Base-by-base conservation (phyloP, 2,797 vertebrate species). In the Tadarida brasiliensis region DNA sequence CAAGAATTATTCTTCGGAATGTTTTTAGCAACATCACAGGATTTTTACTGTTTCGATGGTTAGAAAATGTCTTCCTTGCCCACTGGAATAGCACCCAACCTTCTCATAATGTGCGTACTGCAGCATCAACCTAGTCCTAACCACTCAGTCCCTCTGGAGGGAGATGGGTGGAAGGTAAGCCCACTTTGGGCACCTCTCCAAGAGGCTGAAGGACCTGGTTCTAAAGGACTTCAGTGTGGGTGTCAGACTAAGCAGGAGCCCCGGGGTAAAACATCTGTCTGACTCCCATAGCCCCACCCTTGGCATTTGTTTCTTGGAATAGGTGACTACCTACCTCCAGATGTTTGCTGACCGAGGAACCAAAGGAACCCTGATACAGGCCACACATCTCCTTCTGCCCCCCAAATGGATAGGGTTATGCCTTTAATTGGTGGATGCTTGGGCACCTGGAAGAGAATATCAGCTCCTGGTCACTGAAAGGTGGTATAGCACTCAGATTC, bases 331-430 rank as follows among this genome's bases (percentile, higher is more conserved):
- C 10, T 65, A 39, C 61, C 16, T 94, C 12, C 39, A 49, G 22
- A 24, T 74, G 6, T 76, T 90, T 95, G 86, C 11, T 95, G 80
- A 80, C 20, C 63, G 44, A 76, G 74, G 33, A 89, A 93, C 20
- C 57, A 82, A 47, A 51, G 44, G 7, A 33, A 35, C 3, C 7
- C 35, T 49, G 33, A 76, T 47, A 3, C 26, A n/a, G 61, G 14
- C 19, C 78, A 77, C 28, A 20, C 28, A 5, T 71, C 49, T 51
- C 20, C 1, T 47, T 35, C 26, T 67, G 5, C 0, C 19, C 7
- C 20, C 30, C 3, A 5, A 26, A 6, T 39, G 70, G 12, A 28
- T 68, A 54, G 26, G 54, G 16, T 33, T 35, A 7, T n/a, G 67
- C 39, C 11, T 78, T 87, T 51, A 68, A 70, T 16, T 35, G 39